A percentile compares a stretch with the other conserved stretches of the same genome.
Evolutionary conservation across 1,140 invertebrate genomes (phyloP).

Genomic region (Papilio dardanus): DNA sequence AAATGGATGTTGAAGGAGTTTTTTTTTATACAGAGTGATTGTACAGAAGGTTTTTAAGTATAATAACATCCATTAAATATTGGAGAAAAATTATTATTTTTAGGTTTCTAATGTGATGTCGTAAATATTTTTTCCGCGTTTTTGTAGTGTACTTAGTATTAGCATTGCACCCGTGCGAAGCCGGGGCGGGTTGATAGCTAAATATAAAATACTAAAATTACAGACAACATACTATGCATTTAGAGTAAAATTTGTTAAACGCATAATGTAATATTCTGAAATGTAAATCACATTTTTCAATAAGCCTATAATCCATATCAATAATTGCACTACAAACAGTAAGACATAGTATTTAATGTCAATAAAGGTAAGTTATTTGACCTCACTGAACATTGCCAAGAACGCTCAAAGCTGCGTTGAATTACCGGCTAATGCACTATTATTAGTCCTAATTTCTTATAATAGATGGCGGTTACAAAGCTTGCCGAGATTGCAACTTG

Average conservation of each 20-base stretch:
- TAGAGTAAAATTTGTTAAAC: background rate
- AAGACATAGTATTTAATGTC: conserved; percentile 6
- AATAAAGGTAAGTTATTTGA: background rate
- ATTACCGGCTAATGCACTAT: conserved; percentile 17
- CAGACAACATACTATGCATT: too few species aligned
- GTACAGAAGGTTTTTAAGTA: too few species aligned
- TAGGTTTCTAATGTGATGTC: too few species aligned
- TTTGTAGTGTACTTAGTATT: too few species aligned
- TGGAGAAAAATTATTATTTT: too few species aligned
- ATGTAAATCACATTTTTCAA: background rate
- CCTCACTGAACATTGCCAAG: background rate
- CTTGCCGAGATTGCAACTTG: conserved; percentile 1
- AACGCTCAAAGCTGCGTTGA: background rate
- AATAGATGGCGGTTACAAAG: conserved; percentile 16
- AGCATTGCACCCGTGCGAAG: too few species aligned
- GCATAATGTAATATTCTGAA: background rate
- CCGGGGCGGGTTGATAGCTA: too few species aligned
- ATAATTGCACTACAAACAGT: background rate
- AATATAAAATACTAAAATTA: too few species aligned
- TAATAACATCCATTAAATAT: too few species aligned
- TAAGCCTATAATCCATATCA: background rate
- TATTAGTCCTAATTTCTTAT: conserved; percentile 23
- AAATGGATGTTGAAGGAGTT: too few species aligned
- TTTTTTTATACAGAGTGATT: too few species aligned
- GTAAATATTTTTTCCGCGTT: too few species aligned